Base-by-base conservation (phyloP, 2,797 vertebrate species). In the Lepilemur ruficaudatus region DNA sequence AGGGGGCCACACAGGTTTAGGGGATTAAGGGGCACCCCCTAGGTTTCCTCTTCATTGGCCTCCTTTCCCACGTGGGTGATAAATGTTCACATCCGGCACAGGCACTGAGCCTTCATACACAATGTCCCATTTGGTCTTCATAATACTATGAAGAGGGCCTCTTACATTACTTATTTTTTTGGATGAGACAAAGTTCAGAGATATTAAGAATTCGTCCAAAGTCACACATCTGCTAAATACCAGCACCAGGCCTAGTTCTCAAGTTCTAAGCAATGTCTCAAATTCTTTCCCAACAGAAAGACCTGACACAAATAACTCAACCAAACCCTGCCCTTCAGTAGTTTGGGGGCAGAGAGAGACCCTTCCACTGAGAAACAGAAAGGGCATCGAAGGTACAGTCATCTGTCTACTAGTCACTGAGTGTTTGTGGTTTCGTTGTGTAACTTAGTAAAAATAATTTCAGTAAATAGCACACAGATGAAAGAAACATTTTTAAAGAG, bases 381-480 rank as follows among this genome's bases (percentile, higher is more conserved):
- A 69, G 0, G 35, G 48, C 23, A 38, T 13, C 14, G 1, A 80
- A 93, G 7, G 41, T 13, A 38, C 1, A 20, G 69, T 35, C 69
- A 18, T 57, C 17, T 12, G 1, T 17, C 1, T 72, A 22, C n/a
- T 4, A 4, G 81, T 61, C 48, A 38, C 2, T 20, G 50, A 67
- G 14, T 4, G 1, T 15, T 52, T 28, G n/a, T n/a, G 15, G 55
- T 59, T 73, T 81, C 8, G 20, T 61, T 63, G 6, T 61, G 17
- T 52, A 75, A 88, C 23, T 84, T 63, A 85, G 63, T 92, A 46
- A 84, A 90, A 90, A 72, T 25, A 23, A 91, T 38, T 85, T 91
- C 35, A 87, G 52, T 67, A 84, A 50, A 93, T 86, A 69, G 59
- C 8, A 67, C 43, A 97, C 46, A 52, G 18, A 84, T 6, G 52